These are phyloP conservation scores for Vesta saturnalis DNA, from an alignment of 2,888 invertebrate species.

Conservation along the genomic window DNA sequence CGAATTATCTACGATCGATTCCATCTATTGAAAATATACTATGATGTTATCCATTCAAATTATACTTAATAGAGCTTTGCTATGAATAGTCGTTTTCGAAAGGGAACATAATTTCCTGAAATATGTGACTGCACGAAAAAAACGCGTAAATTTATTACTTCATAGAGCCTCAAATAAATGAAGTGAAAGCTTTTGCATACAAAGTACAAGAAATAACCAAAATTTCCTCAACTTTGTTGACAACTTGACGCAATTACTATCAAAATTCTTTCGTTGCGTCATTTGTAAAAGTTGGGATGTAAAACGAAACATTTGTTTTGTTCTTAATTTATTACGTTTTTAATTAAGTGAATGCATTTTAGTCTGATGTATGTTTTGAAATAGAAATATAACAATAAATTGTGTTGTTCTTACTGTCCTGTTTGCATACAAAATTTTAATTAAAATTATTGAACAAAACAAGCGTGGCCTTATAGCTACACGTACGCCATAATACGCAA, in stretches of 20 bases:
- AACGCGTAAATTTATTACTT: constrained; percentile 14
- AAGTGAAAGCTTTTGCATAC: constrained; percentile 15
- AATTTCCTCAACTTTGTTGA: background rate
- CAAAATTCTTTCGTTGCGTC: background rate
- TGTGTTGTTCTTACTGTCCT: no score
- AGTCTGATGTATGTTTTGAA: no score
- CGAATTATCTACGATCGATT: background rate
- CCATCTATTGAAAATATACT: background rate
- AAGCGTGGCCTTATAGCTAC: no score
- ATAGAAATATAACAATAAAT: no score
- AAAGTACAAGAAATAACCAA: constrained; percentile 15
- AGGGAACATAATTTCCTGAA: constrained; percentile 21
- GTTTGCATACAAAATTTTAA: no score
- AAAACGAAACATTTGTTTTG: background rate
- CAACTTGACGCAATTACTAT: constrained; percentile 4
- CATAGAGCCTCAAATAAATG: constrained; percentile 14
- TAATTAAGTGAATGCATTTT: background rate
- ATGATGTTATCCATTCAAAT: constrained; percentile 12
- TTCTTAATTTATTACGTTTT: background rate
- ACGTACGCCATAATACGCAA: no score
- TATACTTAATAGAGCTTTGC: constrained; percentile 9
- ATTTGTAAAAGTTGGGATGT: background rate
- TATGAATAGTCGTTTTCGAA: constrained; percentile 11
- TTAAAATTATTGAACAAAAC: no score
- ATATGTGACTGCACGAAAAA: background rate